These are phyloP conservation scores for Odontamblyopus rebecca DNA, from an alignment of 2,797 vertebrate species.

Conservation along the genomic window DNA sequence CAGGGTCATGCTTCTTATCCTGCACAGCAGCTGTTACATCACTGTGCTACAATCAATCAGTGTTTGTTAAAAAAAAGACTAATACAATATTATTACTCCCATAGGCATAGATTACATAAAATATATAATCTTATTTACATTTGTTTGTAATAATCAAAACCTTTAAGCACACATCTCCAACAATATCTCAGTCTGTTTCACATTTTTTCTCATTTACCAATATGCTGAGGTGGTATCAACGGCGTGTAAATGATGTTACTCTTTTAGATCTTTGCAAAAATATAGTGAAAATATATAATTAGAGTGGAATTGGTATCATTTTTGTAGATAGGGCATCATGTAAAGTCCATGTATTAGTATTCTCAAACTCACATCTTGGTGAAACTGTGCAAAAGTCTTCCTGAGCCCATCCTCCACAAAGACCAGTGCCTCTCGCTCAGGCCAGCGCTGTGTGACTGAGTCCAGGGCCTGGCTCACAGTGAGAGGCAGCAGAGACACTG, in stretches of 20 bases:
- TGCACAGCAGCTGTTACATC: background rate
- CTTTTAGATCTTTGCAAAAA: background rate
- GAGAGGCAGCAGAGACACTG: conserved; percentile 62
- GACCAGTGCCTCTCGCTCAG: conserved; percentile 81
- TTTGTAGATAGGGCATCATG: background rate
- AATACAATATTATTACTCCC: background rate
- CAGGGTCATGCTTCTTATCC: background rate
- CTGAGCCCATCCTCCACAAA: conserved; percentile 75
- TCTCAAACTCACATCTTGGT: conserved; percentile 78
- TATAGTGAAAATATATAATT: background rate
- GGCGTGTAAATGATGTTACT: too few species aligned
- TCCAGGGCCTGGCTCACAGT: conserved; percentile 83
- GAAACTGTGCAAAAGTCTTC: conserved; percentile 83
- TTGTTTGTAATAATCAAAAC: too few species aligned
- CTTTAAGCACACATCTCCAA: too few species aligned
- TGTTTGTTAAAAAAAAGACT: background rate
- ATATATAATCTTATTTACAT: too few species aligned
- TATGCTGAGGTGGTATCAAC: too few species aligned
- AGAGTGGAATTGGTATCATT: background rate
- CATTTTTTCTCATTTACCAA: too few species aligned
- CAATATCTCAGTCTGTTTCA: too few species aligned
- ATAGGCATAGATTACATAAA: too few species aligned
- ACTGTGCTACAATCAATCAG: background rate
- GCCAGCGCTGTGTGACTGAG: conserved; percentile 63
- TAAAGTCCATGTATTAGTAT: background rate